Conservation (phyloP, 2,797 vertebrate genomes). For the Potorous gilbertii region DNA sequence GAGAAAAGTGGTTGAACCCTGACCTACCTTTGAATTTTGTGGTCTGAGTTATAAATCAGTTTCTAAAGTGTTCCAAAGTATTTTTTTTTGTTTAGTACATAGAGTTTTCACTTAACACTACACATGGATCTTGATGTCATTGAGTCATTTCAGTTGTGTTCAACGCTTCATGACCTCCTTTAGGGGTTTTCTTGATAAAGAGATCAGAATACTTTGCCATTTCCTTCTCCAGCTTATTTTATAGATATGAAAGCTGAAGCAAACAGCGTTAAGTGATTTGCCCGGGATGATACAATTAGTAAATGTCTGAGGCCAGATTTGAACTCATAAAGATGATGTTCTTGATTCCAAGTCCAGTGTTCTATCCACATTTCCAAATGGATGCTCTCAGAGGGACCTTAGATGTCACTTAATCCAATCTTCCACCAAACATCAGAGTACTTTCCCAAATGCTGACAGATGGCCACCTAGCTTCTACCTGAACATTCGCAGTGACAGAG, state of each 20-base stretch:
- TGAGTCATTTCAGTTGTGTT: neutral
- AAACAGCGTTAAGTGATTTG: neutral
- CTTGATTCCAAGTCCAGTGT: neutral
- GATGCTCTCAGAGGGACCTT: neutral
- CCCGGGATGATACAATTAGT: neutral
- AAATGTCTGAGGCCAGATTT: neutral
- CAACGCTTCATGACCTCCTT: neutral
- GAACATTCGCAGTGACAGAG: neutral
- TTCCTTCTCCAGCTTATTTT: neutral
- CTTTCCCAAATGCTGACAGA: neutral
- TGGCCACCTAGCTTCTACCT: neutral
- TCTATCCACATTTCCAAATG: neutral
- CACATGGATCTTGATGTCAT: neutral
- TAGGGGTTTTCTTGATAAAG: neutral
- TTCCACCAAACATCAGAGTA: neutral
- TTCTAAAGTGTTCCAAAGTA: slow-evolving; percentile 1
- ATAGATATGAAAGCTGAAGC: neutral
- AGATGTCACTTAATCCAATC: neutral
- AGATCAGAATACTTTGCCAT: neutral
- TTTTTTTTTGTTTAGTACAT: neutral
- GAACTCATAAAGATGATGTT: neutral
- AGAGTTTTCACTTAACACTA: slow-evolving; percentile 27
- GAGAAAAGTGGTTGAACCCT: neutral
- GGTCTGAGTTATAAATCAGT: neutral
- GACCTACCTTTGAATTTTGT: neutral